phyloP scores from a whole-genome alignment of 2,113 vertebrate species.

The Macroglossus sobrinus region DNA sequence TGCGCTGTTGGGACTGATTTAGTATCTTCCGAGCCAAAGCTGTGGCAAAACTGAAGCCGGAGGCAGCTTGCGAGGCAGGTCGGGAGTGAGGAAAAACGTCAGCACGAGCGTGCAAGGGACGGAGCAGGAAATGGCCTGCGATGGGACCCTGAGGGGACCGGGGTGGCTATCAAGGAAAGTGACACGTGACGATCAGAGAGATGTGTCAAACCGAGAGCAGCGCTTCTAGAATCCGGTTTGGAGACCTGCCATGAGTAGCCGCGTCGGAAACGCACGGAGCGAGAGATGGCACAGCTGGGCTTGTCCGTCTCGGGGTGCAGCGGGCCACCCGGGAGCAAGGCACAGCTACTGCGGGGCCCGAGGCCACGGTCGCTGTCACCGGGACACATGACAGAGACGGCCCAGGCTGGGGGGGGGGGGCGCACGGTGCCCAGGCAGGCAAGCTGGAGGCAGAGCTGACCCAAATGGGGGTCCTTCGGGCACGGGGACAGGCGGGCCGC shows the following conservation, averaged over 20 bases:
- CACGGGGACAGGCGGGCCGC: fast-evolving
- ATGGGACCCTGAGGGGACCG: no score
- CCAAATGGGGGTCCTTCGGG: no score
- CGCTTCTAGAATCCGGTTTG: background rate
- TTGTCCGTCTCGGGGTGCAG: fast-evolving
- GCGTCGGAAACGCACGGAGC: fast-evolving
- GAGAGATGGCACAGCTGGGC: fast-evolving
- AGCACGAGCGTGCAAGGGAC: fast-evolving
- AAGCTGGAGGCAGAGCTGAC: background rate
- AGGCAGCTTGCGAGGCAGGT: background rate
- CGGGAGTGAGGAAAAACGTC: fast-evolving
- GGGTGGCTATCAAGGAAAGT: background rate
- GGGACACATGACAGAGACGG: fast-evolving
- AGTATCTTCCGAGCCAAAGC: background rate
- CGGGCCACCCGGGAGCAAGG: fast-evolving
- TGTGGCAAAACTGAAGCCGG: background rate
- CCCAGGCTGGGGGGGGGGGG: fast-evolving
- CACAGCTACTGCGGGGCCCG: fast-evolving
- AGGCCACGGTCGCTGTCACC: fast-evolving
- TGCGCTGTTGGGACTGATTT: background rate
- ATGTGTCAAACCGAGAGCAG: fast-evolving
- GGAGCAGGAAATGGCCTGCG: fast-evolving
- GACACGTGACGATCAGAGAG: background rate
- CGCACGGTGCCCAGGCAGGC: fast-evolving
- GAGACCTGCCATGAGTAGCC: background rate